These are phyloP conservation scores for Napeogenes inachia DNA, from an alignment of 2,888 invertebrate species.

Conservation along the genomic window DNA sequence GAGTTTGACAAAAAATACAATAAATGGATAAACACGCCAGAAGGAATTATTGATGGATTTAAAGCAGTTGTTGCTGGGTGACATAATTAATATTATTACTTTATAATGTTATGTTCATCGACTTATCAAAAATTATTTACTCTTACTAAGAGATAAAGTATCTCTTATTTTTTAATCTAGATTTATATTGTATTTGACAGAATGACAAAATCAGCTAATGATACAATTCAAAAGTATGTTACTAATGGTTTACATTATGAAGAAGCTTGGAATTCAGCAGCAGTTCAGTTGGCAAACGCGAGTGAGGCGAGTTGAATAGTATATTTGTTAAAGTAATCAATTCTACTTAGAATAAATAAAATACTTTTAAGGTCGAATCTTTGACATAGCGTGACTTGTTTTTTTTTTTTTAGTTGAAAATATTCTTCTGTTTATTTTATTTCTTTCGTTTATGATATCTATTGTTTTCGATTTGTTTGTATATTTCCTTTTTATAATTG, in stretches of 20 bases:
- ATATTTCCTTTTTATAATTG: slow-evolving; percentile 10
- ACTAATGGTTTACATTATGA: slow-evolving; percentile 79
- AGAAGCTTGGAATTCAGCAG: slow-evolving; percentile 90
- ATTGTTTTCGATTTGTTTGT: background rate
- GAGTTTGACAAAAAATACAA: slow-evolving; percentile 28
- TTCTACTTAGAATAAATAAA: background rate
- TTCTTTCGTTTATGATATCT: background rate
- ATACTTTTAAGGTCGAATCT: background rate
- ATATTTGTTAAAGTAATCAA: background rate
- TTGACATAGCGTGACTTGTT: too few species aligned
- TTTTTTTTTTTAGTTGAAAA: background rate
- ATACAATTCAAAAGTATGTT: slow-evolving; percentile 17
- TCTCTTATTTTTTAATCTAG: background rate
- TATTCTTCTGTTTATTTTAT: background rate
- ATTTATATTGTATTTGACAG: slow-evolving; percentile 22
- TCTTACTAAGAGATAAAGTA: background rate
- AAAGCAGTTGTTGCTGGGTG: slow-evolving; percentile 81
- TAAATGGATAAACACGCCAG: slow-evolving; percentile 62
- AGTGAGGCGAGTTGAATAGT: slow-evolving; percentile 80
- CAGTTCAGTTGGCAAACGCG: slow-evolving; percentile 87
- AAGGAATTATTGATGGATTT: slow-evolving; percentile 77
- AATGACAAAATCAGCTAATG: slow-evolving; percentile 27
- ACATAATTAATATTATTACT: slow-evolving; percentile 24
- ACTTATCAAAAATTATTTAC: too few species aligned
- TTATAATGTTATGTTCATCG: too few species aligned